Evolutionary conservation across 1,140 invertebrate genomes (phyloP).

Genomic region (Bombus confusus): DNA sequence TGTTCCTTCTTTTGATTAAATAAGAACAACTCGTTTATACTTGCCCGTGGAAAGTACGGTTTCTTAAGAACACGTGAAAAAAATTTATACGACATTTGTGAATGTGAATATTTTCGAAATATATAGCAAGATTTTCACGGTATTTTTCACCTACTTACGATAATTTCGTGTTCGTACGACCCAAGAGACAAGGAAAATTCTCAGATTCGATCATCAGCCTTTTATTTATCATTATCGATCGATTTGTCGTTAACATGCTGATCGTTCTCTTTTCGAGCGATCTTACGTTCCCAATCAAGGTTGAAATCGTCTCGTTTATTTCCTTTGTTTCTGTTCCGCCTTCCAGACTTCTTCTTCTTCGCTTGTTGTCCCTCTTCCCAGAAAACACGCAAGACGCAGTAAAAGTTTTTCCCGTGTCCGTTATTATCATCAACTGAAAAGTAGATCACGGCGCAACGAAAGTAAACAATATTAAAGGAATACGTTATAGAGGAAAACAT

Average conservation of each 20-base stretch:
- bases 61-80: too few species aligned
- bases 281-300: not conserved
- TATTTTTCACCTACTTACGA: too few species aligned
- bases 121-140: too few species aligned
- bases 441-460: not conserved
- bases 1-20: not conserved
- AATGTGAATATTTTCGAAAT: not conserved
- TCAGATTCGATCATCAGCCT: not conserved
- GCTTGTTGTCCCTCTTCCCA: too few species aligned
- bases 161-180: not conserved
- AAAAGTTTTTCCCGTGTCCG: not conserved
- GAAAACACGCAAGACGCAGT: not conserved
- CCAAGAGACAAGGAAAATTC: not conserved
- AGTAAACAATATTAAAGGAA: conserved; percentile 39
- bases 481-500: conserved; percentile 18
- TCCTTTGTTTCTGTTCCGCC: conserved; percentile 1
- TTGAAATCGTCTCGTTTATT: conserved; percentile 10
- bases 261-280: not conserved
- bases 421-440: conserved; percentile 26
- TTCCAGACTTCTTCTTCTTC: not conserved
- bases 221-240: conserved; percentile 6
- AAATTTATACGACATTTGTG: not conserved
- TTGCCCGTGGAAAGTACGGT: too few species aligned
- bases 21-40: not conserved
- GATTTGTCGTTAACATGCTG: not conserved